Base-by-base conservation (phyloP, 37 sponge, comb jelly and placozoan species). In the Beroe ovata region DNA sequence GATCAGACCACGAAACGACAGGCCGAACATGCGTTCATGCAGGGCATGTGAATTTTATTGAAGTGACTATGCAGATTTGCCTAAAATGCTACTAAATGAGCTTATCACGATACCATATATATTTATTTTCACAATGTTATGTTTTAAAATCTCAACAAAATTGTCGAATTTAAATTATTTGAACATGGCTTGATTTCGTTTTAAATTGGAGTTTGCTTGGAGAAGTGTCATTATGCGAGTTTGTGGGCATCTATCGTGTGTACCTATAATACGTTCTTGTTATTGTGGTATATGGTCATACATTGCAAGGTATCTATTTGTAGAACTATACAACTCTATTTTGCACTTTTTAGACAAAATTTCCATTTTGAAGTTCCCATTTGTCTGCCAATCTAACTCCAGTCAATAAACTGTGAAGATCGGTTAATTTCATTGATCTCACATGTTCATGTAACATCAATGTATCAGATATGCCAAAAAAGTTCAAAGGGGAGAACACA, bases 401-500 rank as follows among this genome's bases (percentile, higher is more conserved):
- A n/a, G n/a, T n/a, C n/a, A n/a, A n/a, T n/a, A n/a, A n/a, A n/a
- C n/a, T n/a, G n/a, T n/a, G n/a, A n/a, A n/a, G n/a, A n/a, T n/a
- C n/a, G n/a, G n/a, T n/a, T n/a, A n/a, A n/a, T n/a, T n/a, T n/a
- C n/a, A n/a, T n/a, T n/a, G n/a, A n/a, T n/a, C n/a, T n/a, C n/a
- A n/a, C n/a, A n/a, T n/a, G n/a, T n/a, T n/a, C n/a, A n/a, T n/a
- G n/a, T n/a, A n/a, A n/a, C n/a, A n/a, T n/a, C n/a, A n/a, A n/a
- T n/a, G n/a, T n/a, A n/a, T n/a, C 11, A 30, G 69, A 30, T 22
- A 91, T 91, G 91, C 91, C 91, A 41, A 97, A 97, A 90, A 92
- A 93, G 69, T 94, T 93, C 37, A 93, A 92, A 77, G 95, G 93
- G 11, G 88, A 77, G 25, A 94, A 99, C 90, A 91, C 94, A 25